Evolutionary conservation across 2,888 invertebrate species (phyloP), one percentile per base, ranked within the genome.

Genomic region (Tigriopus californicus): DNA sequence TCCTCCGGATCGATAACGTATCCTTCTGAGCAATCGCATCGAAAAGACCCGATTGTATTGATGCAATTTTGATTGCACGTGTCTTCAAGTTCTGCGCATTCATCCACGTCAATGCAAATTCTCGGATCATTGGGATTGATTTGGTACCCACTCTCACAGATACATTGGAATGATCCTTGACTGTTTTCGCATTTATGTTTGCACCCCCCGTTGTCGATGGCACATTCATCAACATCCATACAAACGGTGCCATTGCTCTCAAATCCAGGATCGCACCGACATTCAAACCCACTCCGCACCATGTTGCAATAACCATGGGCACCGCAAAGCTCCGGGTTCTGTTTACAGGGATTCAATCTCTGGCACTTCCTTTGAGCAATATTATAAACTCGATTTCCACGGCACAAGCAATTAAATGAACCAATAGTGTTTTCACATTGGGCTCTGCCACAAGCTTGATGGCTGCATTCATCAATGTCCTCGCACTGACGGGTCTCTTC

Each of bases 181-280:
- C 72, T 67, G 61, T 69, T 70, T 25, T 67, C 63, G 60, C 70
- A 70, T 49, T 66, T 65, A 42, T 67, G 68, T 12, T 60, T 61
- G 52, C 66, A 66, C 2, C 69, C 68, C 10, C 67, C 67, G 59
- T 67, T 68, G 6, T 63, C 60, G 8, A 62, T 58, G 15, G 64
- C 63, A 60, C 68, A 68, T 61, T 69, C 69, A 61, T 69, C 73
- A 59, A 75, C 63, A 61, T 73, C 73, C 61, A 68, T 65, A 63
- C 72, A 72, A 61, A 67, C 67, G 62, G 65, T 68, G 60, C 65
- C 65, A 20, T 20, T 20, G 11, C 25, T 41, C 15, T 13, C 40
- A 49, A 20, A 46, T 24, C 44, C 47, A 5, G 11, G 13, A 8
- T 49, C 40, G 49, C 58, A 58, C 8, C 33, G 25, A 25, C 58